phyloP scores from a whole-genome alignment of 2,888 invertebrate species.

The Chrysotoxum bicinctum region DNA sequence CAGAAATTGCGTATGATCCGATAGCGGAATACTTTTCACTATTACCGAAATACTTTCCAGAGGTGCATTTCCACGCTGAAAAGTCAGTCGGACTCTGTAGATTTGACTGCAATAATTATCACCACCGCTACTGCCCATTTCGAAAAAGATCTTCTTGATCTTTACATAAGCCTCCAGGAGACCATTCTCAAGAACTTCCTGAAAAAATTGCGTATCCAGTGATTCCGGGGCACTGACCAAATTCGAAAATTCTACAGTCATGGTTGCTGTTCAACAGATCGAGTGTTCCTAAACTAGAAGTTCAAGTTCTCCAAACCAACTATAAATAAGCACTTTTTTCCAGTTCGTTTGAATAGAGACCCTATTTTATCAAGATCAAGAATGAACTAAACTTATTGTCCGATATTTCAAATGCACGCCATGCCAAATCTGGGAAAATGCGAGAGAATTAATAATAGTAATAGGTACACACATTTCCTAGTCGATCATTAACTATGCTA shows the following conservation, averaged over 20 bases:
- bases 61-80: conserved; percentile 7
- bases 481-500: not conserved
- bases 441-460: conserved; percentile 4
- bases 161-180: conserved; percentile 38
- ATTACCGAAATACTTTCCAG: conserved; percentile 66
- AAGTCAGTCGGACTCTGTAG: conserved; percentile 71
- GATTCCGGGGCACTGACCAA: conserved; percentile 48
- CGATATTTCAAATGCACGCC: not conserved
- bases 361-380: conserved; percentile 1
- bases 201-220: conserved; percentile 68
- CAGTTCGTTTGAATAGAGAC: not conserved
- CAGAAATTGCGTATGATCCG: conserved; percentile 71
- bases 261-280: not conserved
- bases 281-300: not conserved
- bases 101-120: conserved; percentile 75
- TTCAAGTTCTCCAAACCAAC: not conserved
- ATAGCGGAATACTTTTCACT: conserved; percentile 73
- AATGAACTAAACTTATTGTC: not conserved
- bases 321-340: conserved; percentile 1
- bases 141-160: conserved; percentile 59
- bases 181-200: conserved; percentile 71
- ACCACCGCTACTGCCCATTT: conserved; percentile 71
- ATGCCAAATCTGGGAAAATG: not conserved
- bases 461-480: not conserved
- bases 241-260: conserved; percentile 61